A percentile compares a stretch with the other conserved stretches of the same genome.
These are phyloP conservation scores for Laupala kohalensis DNA, from an alignment of 1,140 invertebrate species.

Conservation along the genomic window DNA sequence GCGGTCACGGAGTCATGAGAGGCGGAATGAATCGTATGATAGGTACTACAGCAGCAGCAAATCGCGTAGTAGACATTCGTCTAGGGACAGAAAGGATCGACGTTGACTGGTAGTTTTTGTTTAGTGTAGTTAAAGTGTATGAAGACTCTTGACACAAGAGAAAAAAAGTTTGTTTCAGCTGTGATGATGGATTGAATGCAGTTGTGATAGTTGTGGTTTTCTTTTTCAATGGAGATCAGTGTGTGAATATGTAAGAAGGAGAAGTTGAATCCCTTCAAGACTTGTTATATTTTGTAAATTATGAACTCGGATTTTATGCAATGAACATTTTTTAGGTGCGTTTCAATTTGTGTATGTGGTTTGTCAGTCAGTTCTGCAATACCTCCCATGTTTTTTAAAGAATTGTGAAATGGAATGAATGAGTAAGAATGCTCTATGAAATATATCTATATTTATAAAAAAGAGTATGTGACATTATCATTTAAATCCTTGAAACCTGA, in stretches of 20 bases:
- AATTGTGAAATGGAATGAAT: neutral
- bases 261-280: neutral
- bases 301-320: neutral
- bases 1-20: conserved; percentile 5
- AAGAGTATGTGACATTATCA: neutral
- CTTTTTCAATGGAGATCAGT: too few species aligned
- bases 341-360: neutral
- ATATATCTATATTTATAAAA: neutral
- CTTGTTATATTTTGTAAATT: neutral
- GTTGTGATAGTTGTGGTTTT: too few species aligned
- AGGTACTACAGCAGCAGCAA: neutral
- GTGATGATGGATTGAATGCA: neutral
- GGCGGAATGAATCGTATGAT: neutral
- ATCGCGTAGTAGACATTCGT: neutral
- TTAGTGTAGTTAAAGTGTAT: neutral
- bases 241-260: too few species aligned
- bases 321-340: neutral
- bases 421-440: neutral
- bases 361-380: neutral
- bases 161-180: neutral
- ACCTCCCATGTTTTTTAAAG: neutral
- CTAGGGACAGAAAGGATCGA: neutral
- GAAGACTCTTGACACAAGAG: neutral
- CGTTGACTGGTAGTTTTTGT: neutral
- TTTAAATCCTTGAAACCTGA: too few species aligned